These are phyloP conservation scores for Eupithecia vulgata DNA, from an alignment of 2,888 invertebrate species.

Conservation along the genomic window DNA sequence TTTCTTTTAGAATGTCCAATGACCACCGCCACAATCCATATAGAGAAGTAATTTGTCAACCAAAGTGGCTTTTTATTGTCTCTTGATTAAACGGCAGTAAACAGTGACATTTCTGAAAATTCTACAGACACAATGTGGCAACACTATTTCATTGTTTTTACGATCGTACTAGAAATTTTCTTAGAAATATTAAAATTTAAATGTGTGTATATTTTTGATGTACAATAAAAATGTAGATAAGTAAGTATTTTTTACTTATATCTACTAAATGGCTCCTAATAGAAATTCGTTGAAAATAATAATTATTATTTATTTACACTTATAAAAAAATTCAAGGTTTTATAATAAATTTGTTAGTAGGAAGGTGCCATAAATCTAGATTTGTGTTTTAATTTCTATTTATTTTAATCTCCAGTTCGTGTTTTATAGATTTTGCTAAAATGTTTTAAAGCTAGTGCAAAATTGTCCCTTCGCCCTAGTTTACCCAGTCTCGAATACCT, in stretches of 20 bases:
- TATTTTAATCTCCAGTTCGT: not conserved
- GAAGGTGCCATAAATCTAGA: too few relatives aligned
- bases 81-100: conserved; percentile 20
- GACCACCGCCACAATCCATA: not conserved
- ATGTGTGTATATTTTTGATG: not conserved
- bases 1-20: not conserved
- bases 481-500: conserved; percentile 9
- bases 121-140: conserved; percentile 8
- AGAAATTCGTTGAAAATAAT: too few relatives aligned
- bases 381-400: too few relatives aligned
- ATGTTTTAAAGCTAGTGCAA: not conserved
- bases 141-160: conserved; percentile 2
- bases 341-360: too few relatives aligned
- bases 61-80: conserved; percentile 21
- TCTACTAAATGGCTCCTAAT: too few relatives aligned
- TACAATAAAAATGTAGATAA: too few relatives aligned
- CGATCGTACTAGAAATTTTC: not conserved
- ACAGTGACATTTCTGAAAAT: conserved; percentile 27
- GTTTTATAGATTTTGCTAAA: not conserved
- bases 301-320: too few relatives aligned
- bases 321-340: too few relatives aligned
- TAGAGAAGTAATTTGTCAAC: not conserved
- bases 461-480: conserved; percentile 15
- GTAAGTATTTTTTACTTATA: too few relatives aligned
- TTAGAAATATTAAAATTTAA: not conserved